These are phyloP conservation scores for Lasioglossum zephyrum DNA, from an alignment of 2,888 invertebrate species.

Conservation along the genomic window DNA sequence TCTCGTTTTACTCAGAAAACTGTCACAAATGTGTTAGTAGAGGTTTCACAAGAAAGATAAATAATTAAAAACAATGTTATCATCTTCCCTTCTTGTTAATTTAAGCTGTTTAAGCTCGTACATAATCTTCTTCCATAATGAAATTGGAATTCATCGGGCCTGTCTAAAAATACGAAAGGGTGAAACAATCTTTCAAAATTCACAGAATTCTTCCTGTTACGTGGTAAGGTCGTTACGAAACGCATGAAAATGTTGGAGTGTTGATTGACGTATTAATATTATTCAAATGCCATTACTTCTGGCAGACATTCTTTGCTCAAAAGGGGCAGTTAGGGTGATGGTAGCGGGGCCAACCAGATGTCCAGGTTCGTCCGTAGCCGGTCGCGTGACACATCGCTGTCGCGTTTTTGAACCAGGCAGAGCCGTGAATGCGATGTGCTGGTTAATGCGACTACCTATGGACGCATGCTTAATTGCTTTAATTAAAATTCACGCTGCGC, in stretches of 20 bases:
- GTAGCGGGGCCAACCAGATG: constrained; percentile 60
- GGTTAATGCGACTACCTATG: constrained; percentile 78
- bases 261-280: not conserved
- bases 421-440: constrained; percentile 77
- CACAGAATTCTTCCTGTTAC: not conserved
- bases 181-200: not conserved
- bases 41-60: no score
- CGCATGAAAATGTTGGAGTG: not conserved
- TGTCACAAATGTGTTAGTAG: no score
- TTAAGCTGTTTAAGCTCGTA: not conserved
- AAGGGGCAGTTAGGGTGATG: constrained; percentile 7
- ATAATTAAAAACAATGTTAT: no score
- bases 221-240: not conserved
- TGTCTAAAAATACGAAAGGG: not conserved
- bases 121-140: not conserved
- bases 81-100: no score
- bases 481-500: constrained; percentile 82
- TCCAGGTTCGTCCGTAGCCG: constrained; percentile 62
- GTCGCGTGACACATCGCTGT: constrained; percentile 71
- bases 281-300: not conserved
- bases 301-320: not conserved
- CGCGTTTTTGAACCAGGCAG: constrained; percentile 72
- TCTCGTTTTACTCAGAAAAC: no score
- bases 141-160: not conserved
- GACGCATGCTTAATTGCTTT: constrained; percentile 82